Evolutionary conservation across 2,797 vertebrate species (phyloP), one percentile per base, ranked within the genome.

Genomic region (Lycodopsis pacificus): DNA sequence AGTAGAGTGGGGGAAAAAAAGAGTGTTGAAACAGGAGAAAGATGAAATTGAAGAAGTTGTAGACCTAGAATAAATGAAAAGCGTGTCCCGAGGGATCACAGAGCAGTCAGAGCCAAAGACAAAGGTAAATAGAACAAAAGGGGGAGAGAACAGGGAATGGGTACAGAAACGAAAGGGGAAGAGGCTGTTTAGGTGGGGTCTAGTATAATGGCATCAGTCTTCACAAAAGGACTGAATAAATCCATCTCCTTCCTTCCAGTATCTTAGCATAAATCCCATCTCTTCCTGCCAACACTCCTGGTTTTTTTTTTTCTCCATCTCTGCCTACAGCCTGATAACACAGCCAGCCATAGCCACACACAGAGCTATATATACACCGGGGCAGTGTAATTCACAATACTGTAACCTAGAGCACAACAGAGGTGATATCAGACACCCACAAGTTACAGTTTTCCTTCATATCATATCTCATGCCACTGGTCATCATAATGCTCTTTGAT

Each of bases 221-320:
- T 25, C 51, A 53, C n/a, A 53, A 53, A 19, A 53, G 51, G 25
- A 14, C 51, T 14, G 62, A 65, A 83, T 79, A 84, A 89, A 89
- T 88, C 79, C 61, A 34, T 65, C 79, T 69, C 71, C 69, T 67
- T 68, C 61, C 73, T 19, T 49, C 42, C 78, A 63, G 59, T 54
- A 73, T 59, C 83, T 91, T 82, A 77, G 77, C 86, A 84, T 85
- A 83, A 86, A 91, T 80, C 84, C 78, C 71, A 86, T 87, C 65
- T 83, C 72, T 71, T 71, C 38, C 76, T 72, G 63, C 77, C 69
- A 42, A 58, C 49, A 61, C 22, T 62, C 42, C 15, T 32, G 46
- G 5, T 48, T 20, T 32, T 5, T 32, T 13, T 42, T 15, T 71
- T 57, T 11, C 51, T 75, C 61, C 48, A 77, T 85, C 71, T 81